A percentile compares a stretch with the other conserved stretches of the same genome.
These are phyloP conservation scores for Gisinianus flammeolus DNA, from an alignment of 2,888 invertebrate species.

Conservation along the genomic window DNA sequence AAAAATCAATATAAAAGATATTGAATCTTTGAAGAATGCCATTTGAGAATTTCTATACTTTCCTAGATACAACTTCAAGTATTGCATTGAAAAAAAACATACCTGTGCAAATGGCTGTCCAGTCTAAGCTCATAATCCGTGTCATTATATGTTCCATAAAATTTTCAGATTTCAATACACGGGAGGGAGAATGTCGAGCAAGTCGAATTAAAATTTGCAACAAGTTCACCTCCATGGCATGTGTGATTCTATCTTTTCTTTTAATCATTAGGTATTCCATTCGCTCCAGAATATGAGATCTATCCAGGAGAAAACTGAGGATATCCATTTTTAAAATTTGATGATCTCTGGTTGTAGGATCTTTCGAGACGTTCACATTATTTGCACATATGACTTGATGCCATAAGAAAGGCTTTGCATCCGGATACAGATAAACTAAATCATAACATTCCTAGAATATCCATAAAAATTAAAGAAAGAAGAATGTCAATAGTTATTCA, in stretches of 20 bases:
- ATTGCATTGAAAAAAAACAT: too few relatives aligned
- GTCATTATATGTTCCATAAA: background rate
- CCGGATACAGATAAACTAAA: slow-evolving; percentile 43
- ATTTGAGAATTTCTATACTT: too few relatives aligned
- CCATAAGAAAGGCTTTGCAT: slow-evolving; percentile 46
- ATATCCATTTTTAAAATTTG: slow-evolving; percentile 79
- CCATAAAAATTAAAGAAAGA: background rate
- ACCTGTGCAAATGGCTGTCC: slow-evolving; percentile 11
- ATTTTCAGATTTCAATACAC: background rate
- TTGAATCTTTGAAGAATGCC: background rate
- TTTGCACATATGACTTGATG: slow-evolving; percentile 55
- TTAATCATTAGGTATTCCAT: slow-evolving; percentile 47
- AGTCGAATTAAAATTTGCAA: slow-evolving; percentile 81
- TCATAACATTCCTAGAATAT: slow-evolving; percentile 43
- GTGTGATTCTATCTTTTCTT: slow-evolving; percentile 41
- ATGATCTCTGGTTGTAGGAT: slow-evolving; percentile 69
- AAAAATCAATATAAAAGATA: background rate
- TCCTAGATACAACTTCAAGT: too few relatives aligned
- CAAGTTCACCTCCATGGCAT: slow-evolving; percentile 68
- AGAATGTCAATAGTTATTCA: background rate
- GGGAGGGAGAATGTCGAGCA: slow-evolving; percentile 75
- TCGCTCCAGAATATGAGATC: slow-evolving; percentile 47
- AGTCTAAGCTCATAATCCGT: background rate
- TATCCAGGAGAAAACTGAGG: slow-evolving; percentile 63
- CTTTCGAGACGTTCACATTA: slow-evolving; percentile 73